Conservation (phyloP, 2,888 invertebrate species). For the Allolobophora icterica region DNA sequence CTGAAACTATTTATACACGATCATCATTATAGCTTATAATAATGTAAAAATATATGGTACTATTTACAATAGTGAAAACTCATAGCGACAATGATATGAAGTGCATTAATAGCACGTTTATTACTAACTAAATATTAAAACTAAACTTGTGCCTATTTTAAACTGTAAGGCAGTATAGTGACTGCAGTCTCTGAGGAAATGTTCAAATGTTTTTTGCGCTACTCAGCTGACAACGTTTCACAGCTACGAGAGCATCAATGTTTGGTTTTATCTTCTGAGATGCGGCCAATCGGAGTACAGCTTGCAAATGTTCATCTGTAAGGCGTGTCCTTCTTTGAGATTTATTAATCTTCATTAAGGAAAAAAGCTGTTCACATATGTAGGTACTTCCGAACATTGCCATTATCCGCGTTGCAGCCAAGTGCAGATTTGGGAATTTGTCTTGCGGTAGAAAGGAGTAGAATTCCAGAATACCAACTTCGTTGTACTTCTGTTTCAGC, state of each 20-base stretch:
- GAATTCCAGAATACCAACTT: neutral
- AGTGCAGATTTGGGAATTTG: neutral
- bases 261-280: neutral
- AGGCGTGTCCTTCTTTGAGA: neutral
- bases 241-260: neutral
- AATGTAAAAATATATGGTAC: too few species aligned
- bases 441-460: neutral
- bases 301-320: neutral
- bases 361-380: neutral
- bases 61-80: too few species aligned
- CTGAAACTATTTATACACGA: too few species aligned
- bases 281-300: neutral
- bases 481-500: neutral
- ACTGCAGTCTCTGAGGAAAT: too few species aligned
- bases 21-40: too few species aligned
- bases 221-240: neutral
- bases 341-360: neutral
- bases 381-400: neutral
- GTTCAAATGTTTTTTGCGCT: neutral
- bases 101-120: too few species aligned
- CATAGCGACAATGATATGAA: too few species aligned
- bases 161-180: neutral
- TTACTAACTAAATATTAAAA: too few species aligned
- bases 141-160: too few species aligned
- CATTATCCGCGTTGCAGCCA: neutral